Percentiles rank a stretch among this genome's conserved stretches.
phyloP scores from a whole-genome alignment of 2,113 vertebrate genomes.

The Nansenia antarctica region DNA sequence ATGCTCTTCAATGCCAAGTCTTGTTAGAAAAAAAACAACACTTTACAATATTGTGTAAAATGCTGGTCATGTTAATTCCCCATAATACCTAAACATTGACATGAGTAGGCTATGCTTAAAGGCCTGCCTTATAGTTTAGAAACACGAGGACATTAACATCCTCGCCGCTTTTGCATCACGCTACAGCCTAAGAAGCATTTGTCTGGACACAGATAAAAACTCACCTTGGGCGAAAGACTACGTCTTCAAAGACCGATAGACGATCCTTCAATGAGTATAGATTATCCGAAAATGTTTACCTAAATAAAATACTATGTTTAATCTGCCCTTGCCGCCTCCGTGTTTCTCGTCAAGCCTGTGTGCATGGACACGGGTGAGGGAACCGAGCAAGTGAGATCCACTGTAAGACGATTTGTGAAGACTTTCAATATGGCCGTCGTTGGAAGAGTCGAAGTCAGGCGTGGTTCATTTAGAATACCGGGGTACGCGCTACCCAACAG shows the following conservation, averaged over 20 bases:
- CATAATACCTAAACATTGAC: neutral
- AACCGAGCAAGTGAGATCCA: slow-evolving; percentile 51
- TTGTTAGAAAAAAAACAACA: neutral
- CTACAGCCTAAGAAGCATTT: neutral
- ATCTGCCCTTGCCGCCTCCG: neutral
- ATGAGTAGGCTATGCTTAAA: too few relatives aligned
- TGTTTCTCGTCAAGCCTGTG: slow-evolving; percentile 15
- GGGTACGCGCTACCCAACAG: slow-evolving; percentile 15
- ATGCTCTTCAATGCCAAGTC: neutral
- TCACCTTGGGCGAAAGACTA: slow-evolving; percentile 32
- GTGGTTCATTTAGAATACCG: slow-evolving; percentile 34
- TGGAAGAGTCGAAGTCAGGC: slow-evolving; percentile 25
- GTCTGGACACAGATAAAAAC: slow-evolving; percentile 12
- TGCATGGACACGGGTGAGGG: slow-evolving; percentile 36
- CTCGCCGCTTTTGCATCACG: neutral
- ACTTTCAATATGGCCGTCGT: slow-evolving; percentile 70
- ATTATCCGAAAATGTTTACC: neutral
- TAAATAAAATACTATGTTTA: neutral
- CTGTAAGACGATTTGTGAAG: slow-evolving; percentile 59
- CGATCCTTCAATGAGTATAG: neutral
- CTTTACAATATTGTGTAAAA: neutral
- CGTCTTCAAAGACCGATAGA: neutral
- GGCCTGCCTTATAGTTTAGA: neutral
- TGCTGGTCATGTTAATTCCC: neutral
- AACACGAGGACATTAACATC: neutral